phyloP scores from a whole-genome alignment of 2,113 vertebrate genomes.

The Ancistrus triradiatus region DNA sequence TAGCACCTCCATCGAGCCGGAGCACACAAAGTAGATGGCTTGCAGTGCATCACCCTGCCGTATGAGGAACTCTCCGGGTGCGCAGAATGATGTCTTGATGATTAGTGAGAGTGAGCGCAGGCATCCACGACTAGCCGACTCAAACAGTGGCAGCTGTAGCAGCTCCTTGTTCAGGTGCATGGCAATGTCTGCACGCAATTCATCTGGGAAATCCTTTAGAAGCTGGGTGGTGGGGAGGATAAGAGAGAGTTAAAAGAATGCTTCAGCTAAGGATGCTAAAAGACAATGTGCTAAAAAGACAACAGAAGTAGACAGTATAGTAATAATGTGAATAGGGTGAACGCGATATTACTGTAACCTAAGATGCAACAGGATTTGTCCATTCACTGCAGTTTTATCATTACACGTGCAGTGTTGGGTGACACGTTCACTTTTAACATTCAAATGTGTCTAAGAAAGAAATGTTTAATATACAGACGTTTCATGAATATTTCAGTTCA shows the following conservation, averaged over 20 bases:
- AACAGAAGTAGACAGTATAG: no score
- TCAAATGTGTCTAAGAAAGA: no score
- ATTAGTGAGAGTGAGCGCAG: slow-evolving; percentile 94
- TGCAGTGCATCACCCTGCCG: slow-evolving; percentile 95
- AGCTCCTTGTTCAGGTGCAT: slow-evolving; percentile 99
- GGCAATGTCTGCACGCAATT: slow-evolving; percentile 96
- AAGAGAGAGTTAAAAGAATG: background rate
- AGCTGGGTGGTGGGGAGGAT: slow-evolving; percentile 70
- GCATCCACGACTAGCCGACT: slow-evolving; percentile 92
- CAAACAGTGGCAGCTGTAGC: slow-evolving; percentile 90
- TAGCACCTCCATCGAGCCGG: slow-evolving; percentile 97
- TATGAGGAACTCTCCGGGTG: slow-evolving; percentile 94
- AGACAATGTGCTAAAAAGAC: no score
- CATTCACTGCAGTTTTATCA: no score
- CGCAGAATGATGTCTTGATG: slow-evolving; percentile 98
- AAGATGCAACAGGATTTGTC: no score
- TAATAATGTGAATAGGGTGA: no score
- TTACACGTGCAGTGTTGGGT: no score
- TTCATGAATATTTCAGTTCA: no score
- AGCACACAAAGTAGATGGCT: slow-evolving; percentile 97
- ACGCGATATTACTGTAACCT: no score
- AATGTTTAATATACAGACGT: no score
- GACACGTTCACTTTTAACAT: no score
- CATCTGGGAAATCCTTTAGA: slow-evolving; percentile 95
- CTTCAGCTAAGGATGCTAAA: background rate